A percentile compares a stretch with the other conserved stretches of the same genome.
phyloP scores from a whole-genome alignment of 2,113 vertebrate species.

The Mesoclemmys tuberculata region DNA sequence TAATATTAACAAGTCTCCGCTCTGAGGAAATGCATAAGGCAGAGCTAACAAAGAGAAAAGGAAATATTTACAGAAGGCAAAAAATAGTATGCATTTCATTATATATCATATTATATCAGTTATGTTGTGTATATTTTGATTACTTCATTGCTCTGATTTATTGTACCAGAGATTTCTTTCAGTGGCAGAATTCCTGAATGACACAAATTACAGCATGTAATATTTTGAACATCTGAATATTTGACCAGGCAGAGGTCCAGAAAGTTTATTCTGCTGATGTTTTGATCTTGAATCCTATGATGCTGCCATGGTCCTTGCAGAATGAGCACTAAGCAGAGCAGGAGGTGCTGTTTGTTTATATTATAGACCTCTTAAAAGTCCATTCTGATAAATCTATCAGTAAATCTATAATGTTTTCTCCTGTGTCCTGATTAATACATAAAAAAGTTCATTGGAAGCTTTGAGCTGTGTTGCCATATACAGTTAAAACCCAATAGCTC shows the following conservation, averaged over 20 bases:
- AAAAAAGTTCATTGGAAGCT: neutral
- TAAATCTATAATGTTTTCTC: no score
- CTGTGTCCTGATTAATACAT: neutral
- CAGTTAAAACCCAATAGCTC: no score
- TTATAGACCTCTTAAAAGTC: neutral
- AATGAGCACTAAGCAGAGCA: neutral
- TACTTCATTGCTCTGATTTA: neutral
- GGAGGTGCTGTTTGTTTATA: neutral
- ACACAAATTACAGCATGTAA: neutral
- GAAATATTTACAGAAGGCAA: neutral
- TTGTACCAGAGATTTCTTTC: accelerated
- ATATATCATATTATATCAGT: neutral
- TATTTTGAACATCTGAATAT: neutral
- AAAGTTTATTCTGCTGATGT: neutral
- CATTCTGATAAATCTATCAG: neutral
- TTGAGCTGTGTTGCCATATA: no score
- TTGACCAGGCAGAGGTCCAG: neutral
- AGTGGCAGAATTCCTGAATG: neutral
- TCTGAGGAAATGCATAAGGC: accelerated
- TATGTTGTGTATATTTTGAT: neutral
- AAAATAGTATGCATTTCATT: neutral
- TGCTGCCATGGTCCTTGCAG: neutral
- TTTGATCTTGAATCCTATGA: neutral
- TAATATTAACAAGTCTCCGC: neutral
- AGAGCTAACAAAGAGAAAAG: neutral